Percentiles rank a stretch among this genome's conserved stretches.
Evolutionary conservation across 2,888 invertebrate genomes (phyloP).

Genomic region (Microchrysa polita): DNA sequence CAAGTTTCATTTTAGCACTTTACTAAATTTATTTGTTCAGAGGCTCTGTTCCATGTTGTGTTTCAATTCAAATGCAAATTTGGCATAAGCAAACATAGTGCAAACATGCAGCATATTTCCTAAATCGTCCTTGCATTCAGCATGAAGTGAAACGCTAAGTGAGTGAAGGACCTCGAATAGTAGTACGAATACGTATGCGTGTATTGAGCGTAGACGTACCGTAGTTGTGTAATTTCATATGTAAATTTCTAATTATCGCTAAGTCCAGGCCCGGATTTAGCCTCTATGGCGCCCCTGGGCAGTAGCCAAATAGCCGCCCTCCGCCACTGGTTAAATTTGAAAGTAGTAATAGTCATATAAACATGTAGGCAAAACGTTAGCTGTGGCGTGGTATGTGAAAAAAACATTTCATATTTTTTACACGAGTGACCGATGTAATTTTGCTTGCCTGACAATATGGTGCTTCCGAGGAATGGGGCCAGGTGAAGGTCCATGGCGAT

Average conservation of each 20-base stretch:
- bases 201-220: conserved; percentile 42
- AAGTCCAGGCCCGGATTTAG: too few relatives aligned
- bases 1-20: not conserved
- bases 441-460: too few relatives aligned
- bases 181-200: conserved; percentile 5
- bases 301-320: too few relatives aligned
- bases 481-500: too few relatives aligned
- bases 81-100: not conserved
- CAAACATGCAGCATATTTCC: conserved; percentile 18
- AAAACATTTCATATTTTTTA: too few relatives aligned
- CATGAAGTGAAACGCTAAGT: not conserved
- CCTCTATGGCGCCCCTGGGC: too few relatives aligned
- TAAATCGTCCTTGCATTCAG: not conserved
- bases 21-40: conserved; percentile 13
- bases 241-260: conserved; percentile 50
- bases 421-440: too few relatives aligned
- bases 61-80: conserved; percentile 32
- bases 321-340: too few relatives aligned
- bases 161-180: not conserved
- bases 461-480: too few relatives aligned
- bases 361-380: too few relatives aligned
- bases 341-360: too few relatives aligned
- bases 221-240: conserved; percentile 49
- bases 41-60: conserved; percentile 10
- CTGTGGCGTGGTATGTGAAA: too few relatives aligned